Evolutionary conservation across 2,113 vertebrate species (phyloP).

Genomic region (Tretioscincus oriximinensis): DNA sequence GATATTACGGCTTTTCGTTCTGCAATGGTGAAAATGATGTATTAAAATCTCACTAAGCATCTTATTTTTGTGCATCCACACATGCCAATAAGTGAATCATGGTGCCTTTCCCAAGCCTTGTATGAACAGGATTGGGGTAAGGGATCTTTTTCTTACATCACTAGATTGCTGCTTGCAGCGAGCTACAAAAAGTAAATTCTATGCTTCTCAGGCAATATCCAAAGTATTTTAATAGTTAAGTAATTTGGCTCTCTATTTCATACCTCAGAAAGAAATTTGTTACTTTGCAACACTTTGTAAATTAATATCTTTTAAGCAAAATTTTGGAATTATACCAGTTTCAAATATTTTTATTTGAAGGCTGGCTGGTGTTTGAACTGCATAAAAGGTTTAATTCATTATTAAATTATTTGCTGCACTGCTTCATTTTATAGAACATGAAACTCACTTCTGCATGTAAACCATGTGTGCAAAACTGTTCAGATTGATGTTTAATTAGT

Average conservation of each 20-base stretch:
- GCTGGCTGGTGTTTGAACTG: background rate
- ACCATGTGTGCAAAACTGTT: background rate
- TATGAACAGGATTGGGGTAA: constrained; percentile 87
- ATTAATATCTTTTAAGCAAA: constrained; percentile 29
- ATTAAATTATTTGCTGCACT: constrained; percentile 5
- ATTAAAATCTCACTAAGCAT: constrained; percentile 76
- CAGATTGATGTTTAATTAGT: background rate
- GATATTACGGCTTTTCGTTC: constrained; percentile 41
- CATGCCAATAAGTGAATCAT: constrained; percentile 82
- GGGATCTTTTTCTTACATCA: constrained; percentile 68
- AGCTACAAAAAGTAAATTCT: constrained; percentile 71
- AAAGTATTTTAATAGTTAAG: constrained; percentile 1
- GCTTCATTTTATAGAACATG: background rate
- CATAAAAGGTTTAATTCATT: background rate
- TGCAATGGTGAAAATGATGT: constrained; percentile 55
- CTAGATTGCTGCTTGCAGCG: constrained; percentile 61
- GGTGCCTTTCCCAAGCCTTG: constrained; percentile 86
- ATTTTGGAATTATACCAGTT: background rate
- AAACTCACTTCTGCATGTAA: constrained; percentile 16
- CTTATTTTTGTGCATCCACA: constrained; percentile 81
- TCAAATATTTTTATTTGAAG: background rate
- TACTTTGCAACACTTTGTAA: background rate
- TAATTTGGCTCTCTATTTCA: background rate
- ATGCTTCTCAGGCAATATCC: constrained; percentile 77
- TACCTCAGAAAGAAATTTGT: background rate